A percentile compares a stretch with the other conserved stretches of the same genome.
These are phyloP conservation scores for Anser brachyrhynchus DNA, from an alignment of 2,113 vertebrate species.

Conservation along the genomic window DNA sequence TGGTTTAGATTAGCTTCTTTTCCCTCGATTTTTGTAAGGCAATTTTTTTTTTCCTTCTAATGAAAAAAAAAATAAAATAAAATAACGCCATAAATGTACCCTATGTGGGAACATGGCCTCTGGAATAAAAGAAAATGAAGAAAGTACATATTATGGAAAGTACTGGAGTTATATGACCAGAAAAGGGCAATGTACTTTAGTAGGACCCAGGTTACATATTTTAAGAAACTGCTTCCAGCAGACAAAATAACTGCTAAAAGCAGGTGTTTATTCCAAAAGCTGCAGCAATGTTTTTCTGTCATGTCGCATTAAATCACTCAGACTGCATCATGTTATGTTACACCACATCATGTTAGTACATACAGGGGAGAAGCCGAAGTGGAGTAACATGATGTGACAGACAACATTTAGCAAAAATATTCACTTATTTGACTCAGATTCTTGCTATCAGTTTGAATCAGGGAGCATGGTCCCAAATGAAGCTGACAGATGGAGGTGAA, in stretches of 20 bases:
- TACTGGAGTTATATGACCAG: background rate
- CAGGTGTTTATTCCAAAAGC: slow-evolving; percentile 11
- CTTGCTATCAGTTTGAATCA: slow-evolving; percentile 53
- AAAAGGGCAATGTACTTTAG: background rate
- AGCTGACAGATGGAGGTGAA: slow-evolving; percentile 20
- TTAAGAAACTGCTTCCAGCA: background rate
- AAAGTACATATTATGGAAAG: fast-evolving
- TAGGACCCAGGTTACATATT: background rate
- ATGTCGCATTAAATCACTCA: background rate
- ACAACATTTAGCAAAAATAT: slow-evolving; percentile 62
- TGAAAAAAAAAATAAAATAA: background rate
- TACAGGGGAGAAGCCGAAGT: background rate
- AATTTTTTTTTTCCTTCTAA: background rate
- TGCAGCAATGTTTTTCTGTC: slow-evolving; percentile 4
- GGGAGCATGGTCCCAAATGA: background rate
- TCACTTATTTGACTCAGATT: slow-evolving; percentile 39
- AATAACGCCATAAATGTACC: background rate
- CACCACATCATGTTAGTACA: background rate
- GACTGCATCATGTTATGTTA: background rate
- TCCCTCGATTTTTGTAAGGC: background rate
- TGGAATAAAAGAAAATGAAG: background rate
- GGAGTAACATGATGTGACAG: slow-evolving; percentile 60
- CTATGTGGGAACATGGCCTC: background rate
- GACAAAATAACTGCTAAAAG: background rate
- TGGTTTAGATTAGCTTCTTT: background rate